These are phyloP conservation scores for Dermolepida albohirtum DNA, from an alignment of 2,888 invertebrate genomes.

Conservation along the genomic window DNA sequence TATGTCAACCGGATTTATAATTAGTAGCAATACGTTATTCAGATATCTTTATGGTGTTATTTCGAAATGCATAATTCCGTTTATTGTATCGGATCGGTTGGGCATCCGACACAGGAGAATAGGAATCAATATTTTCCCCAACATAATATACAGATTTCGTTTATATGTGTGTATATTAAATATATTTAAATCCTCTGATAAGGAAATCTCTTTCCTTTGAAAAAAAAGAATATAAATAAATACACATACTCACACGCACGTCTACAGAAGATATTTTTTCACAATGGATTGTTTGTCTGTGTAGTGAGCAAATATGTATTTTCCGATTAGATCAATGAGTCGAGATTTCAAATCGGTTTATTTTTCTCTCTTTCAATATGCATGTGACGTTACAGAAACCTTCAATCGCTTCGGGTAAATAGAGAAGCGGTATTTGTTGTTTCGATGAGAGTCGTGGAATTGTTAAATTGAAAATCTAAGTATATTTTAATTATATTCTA, in stretches of 20 bases:
- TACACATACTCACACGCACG: slow-evolving; percentile 16
- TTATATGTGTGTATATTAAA: slow-evolving; percentile 6
- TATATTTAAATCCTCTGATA: slow-evolving; percentile 29
- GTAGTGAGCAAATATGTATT: slow-evolving; percentile 41
- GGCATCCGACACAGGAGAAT: not conserved
- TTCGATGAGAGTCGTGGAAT: slow-evolving; percentile 16
- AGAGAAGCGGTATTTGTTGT: slow-evolving; percentile 29
- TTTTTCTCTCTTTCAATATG: slow-evolving; percentile 24
- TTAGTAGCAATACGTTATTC: too few species aligned
- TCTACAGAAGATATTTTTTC: slow-evolving; percentile 38
- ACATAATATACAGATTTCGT: slow-evolving; percentile 7
- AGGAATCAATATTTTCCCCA: not conserved
- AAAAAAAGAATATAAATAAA: slow-evolving; percentile 30
- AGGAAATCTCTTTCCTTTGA: slow-evolving; percentile 20
- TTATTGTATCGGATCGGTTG: not conserved
- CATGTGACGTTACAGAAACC: slow-evolving; percentile 24
- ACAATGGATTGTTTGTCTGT: slow-evolving; percentile 46
- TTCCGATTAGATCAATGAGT: slow-evolving; percentile 42
- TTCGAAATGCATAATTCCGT: not conserved
- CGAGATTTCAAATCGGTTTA: slow-evolving; percentile 36
- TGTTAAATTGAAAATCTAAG: too few species aligned
- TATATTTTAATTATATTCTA: too few species aligned
- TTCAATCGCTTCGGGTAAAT: slow-evolving; percentile 28
- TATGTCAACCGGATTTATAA: too few species aligned
- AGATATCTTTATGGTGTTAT: not conserved